Conservation (phyloP, 2,113 vertebrate species). For the Chamaea fasciata region DNA sequence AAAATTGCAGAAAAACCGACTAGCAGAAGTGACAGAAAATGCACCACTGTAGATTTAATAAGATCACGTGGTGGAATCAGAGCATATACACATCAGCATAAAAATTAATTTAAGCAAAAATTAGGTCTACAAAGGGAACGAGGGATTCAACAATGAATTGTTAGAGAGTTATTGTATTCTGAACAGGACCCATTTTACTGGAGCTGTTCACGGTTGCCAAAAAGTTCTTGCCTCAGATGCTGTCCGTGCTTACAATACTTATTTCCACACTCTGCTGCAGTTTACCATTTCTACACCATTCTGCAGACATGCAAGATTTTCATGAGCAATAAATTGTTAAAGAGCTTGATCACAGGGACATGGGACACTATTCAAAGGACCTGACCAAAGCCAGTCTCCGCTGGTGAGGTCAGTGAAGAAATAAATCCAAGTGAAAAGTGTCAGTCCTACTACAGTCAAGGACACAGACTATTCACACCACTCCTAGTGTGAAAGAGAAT, state of each 20-base stretch:
- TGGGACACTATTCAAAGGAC: neutral
- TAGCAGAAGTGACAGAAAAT: constrained; percentile 67
- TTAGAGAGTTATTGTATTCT: constrained; percentile 11
- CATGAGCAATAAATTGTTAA: neutral
- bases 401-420: neutral
- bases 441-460: neutral
- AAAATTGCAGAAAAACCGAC: constrained; percentile 54
- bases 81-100: neutral
- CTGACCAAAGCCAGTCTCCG: neutral
- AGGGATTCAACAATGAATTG: constrained; percentile 26
- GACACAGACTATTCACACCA: neutral
- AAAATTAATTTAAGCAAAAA: constrained; percentile 57
- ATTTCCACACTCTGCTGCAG: neutral
- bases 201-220: constrained; percentile 40
- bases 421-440: neutral
- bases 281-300: neutral
- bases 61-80: constrained; percentile 45
- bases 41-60: constrained; percentile 44
- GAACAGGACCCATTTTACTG: constrained; percentile 52
- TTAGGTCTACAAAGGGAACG: neutral
- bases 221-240: constrained; percentile 55
- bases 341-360: neutral
- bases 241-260: constrained; percentile 55
- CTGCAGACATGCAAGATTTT: neutral
- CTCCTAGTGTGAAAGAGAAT: neutral